Evolutionary conservation across 2,797 vertebrate species (phyloP), one percentile per base, ranked within the genome.

Genomic region (Enteromius fasciolatus): DNA sequence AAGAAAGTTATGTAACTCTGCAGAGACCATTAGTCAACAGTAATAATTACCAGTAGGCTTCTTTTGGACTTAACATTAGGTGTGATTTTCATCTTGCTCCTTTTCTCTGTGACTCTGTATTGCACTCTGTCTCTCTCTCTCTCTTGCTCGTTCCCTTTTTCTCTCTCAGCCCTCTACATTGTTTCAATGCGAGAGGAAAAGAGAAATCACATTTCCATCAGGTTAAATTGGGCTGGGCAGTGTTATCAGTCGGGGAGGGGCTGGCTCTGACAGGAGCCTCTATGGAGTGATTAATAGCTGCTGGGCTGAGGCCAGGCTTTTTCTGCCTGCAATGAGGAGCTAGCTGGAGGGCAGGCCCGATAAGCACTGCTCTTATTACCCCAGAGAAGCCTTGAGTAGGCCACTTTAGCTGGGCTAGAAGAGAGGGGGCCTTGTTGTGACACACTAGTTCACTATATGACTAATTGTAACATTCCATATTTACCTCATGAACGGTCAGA

Each of bases 231-330:
- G 96, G 94, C 94, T 93, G 96, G 96, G 96, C 96, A 97, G 95
- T 94, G 97, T 97, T 98, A 97, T 99, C 97, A 97, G 97, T 95
- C 94, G 94, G 95, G 81, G 95, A 96, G 95, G 96, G 96, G 94
- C 96, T 95, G 95, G 95, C 96, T 96, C 96, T 98, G 97, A 97
- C 97, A 98, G 96, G 95, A 95, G 93, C 94, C 94, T 94, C 95
- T 96, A 96, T 95, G 96, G 95, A 94, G 96, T 99, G 97, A 99
- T 98, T 98, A 98, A 99, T 99, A 97, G 97, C 97, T 97, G 95
- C 95, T 97, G 93, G 90, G 95, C 95, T 94, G 94, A 94, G 95
- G 95, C 96, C 95, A 95, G 95, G 89, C 89, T 81, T 94, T 95
- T 95, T 95, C 95, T 94, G 96, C 94, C 93, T 94, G 95, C 95